Evolutionary conservation across 2,888 invertebrate species (phyloP), one percentile per base, ranked within the genome.

Genomic region (Pherbina coryleti): DNA sequence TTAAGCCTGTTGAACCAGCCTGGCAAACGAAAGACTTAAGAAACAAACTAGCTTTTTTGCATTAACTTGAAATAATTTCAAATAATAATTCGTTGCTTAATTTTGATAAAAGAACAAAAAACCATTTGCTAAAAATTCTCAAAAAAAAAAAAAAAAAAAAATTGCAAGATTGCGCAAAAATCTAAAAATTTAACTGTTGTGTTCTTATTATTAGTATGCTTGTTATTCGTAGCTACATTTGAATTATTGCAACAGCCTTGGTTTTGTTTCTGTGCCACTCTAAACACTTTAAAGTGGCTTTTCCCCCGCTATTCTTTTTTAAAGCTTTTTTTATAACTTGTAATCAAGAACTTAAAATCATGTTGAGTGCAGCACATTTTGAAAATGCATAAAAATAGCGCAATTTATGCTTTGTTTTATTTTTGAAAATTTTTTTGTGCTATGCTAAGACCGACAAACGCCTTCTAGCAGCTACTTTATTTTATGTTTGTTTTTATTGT

Each of bases 181-280:
- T 11, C 57, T 25, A 3, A 60, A 22, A 60, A 22, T 22, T 22
- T 8, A 11, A 28, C 19, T 60, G 19, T 60, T 25, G 19, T 60
- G 25, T 57, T 57, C 9, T 57, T 57, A 9, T 57, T 37, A 7
- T 44, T 44, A 44, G 11, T 11, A 44, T 44, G 44, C 44, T 44
- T 7, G 44, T 62, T 25, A 14, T 14, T 62, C 31, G 22, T n/a
- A 8, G 44, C 14, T 44, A 25, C 19, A 67, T 44, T 44, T 67
- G 67, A 67, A 67, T 67, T 67, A 67, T 67, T 67, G 67, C 67
- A 11, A 34, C 67, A 67, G 49, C 67, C 67, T 67, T 44, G 67
- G 44, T 44, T 67, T 44, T 19, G 67, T 67, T 67, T 67, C 44
- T 28, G 19, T 8, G 34, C 66, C 66, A 44, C n/a, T 55, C 8